These are phyloP conservation scores for Heterodera schachtii DNA, from an alignment of 1,140 invertebrate species.

Conservation along the genomic window DNA sequence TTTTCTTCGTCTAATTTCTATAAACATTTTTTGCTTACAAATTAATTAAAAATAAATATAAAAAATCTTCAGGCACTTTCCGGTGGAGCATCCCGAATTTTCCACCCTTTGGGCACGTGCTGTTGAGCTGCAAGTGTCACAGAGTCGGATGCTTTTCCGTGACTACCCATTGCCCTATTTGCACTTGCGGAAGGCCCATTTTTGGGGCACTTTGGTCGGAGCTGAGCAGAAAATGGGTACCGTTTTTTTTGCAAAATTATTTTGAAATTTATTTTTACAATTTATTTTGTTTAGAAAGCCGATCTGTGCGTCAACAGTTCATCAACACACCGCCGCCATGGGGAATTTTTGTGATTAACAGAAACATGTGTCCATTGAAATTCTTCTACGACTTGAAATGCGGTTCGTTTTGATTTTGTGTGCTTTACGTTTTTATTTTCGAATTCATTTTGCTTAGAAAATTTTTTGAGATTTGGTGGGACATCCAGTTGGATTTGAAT, in stretches of 20 bases:
- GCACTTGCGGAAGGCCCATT: slow-evolving; percentile 73
- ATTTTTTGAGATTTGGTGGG: too few species aligned
- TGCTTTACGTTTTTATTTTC: background rate
- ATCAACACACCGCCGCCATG: slow-evolving; percentile 70
- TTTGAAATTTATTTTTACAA: slow-evolving; percentile 24
- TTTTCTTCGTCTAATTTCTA: too few species aligned
- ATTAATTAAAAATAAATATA: too few species aligned
- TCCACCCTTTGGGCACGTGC: slow-evolving; percentile 87
- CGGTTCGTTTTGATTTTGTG: slow-evolving; percentile 61
- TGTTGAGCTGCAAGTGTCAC: slow-evolving; percentile 78
- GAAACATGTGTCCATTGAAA: slow-evolving; percentile 89
- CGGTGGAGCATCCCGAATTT: slow-evolving; percentile 86
- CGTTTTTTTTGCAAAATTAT: background rate
- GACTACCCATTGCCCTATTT: slow-evolving; percentile 82
- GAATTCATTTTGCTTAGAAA: background rate
- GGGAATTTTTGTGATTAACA: slow-evolving; percentile 68
- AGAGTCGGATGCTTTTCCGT: slow-evolving; percentile 84
- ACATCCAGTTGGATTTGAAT: too few species aligned
- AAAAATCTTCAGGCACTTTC: slow-evolving; percentile 75
- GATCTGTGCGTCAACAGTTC: slow-evolving; percentile 50
- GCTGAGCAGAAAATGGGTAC: slow-evolving; percentile 79
- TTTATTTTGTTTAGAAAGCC: slow-evolving; percentile 36
- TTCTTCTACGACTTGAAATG: slow-evolving; percentile 98
- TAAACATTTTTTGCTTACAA: too few species aligned
- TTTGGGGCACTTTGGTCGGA: slow-evolving; percentile 86